Percentiles rank a stretch among this genome's conserved stretches.
Evolutionary conservation across 2,888 invertebrate species (phyloP).

Genomic region (Chrysotoxum bicinctum): DNA sequence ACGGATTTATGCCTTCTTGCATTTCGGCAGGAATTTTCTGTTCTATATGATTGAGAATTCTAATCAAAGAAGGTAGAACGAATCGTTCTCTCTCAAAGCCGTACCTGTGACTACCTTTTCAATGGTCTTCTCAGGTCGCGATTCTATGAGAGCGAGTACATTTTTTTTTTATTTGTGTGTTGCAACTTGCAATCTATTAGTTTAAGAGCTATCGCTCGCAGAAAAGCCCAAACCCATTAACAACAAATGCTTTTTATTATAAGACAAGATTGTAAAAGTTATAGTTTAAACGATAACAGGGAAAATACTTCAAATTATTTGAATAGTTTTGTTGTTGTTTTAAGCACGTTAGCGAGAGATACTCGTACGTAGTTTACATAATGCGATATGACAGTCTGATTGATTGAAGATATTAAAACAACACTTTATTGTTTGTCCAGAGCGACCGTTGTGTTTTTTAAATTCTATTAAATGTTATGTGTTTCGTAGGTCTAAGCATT

Average conservation of each 20-base stretch:
- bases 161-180: conserved; percentile 10
- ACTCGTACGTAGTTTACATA: not conserved
- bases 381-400: conserved; percentile 18
- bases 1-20: conserved; percentile 75
- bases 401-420: conserved; percentile 26
- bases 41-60: conserved; percentile 75
- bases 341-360: conserved; percentile 7
- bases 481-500: not conserved
- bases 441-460: not conserved
- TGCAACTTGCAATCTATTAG: not conserved
- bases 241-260: not conserved
- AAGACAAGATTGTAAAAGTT: not conserved
- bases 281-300: not conserved
- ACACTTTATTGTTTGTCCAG: conserved; percentile 22
- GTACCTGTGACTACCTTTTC: conserved; percentile 75
- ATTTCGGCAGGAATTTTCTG: conserved; percentile 79
- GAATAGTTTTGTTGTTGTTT: not conserved
- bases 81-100: conserved; percentile 79
- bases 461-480: not conserved
- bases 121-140: conserved; percentile 74
- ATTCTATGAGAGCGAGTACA: conserved; percentile 76
- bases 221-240: not conserved
- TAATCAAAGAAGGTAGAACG: conserved; percentile 80
- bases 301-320: not conserved
- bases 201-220: not conserved